Evolutionary conservation across 2,797 vertebrate species (phyloP), one percentile per base, ranked within the genome.

Genomic region (Acipenser transmontanus): DNA sequence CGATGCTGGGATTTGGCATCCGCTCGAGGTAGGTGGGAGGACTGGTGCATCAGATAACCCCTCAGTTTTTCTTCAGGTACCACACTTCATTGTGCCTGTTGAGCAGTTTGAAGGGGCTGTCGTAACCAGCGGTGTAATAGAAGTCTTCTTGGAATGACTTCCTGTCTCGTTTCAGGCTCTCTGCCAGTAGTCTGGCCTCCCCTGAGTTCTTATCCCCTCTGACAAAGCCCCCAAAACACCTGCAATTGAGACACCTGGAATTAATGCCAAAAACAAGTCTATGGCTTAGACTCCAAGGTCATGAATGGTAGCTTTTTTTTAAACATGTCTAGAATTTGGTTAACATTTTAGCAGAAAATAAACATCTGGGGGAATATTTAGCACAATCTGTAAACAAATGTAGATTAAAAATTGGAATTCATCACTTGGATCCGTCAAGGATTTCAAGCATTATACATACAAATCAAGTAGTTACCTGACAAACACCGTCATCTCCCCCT

Each of bases 31-130:
- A 34, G 34, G 34, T 4, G 34, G 34, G 34, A 34, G 34, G 34
- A 4, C 34, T 1, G 3, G 34, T 34, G 34, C 34, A 34, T 54
- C 52, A 54, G n/a, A n/a, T n/a, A 54, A n/a, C 52, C 8, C 52
- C n/a, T 54, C 52, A 54, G 52, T 79, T 80, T 57, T 80, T 83
- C 7, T 73, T 78, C 13, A 78, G 75, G 67, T 78, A 82, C 82
- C 82, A 84, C 7, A 85, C 80, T 79, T 85, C 80, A 0, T 82
- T 84, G 65, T 84, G 81, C 56, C 82, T 76, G 64, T 85, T 77
- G 0, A 82, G 77, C 47, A 84, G 71, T 68, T 74, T 81, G 68
- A 80, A 81, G 48, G 80, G 83, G 10, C 74, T 78, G 68, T 84
- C 73, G 2, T 85, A 85, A 56, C 80, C 78, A 62, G 74, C 80